A percentile compares a stretch with the other conserved stretches of the same genome.
phyloP scores from a whole-genome alignment of 2,113 vertebrate genomes.

The Spheniscus mendiculus region DNA sequence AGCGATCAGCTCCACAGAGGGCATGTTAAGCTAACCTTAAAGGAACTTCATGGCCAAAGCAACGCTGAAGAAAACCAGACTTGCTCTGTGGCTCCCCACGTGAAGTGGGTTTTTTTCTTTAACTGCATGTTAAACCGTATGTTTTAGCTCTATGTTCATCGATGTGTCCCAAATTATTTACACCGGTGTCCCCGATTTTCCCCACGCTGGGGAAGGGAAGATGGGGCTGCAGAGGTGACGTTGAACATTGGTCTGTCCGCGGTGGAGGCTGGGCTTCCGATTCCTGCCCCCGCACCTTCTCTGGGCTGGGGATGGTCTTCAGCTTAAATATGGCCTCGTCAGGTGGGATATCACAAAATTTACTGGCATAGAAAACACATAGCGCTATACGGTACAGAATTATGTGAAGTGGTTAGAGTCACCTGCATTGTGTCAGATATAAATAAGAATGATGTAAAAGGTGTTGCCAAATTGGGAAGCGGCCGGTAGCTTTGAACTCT shows the following conservation, averaged over 20 bases:
- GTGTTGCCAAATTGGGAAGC: background rate
- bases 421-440: background rate
- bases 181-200: background rate
- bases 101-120: background rate
- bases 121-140: rapidly evolving
- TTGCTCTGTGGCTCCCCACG: background rate
- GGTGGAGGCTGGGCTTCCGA: too few species aligned
- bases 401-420: background rate
- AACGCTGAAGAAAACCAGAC: background rate
- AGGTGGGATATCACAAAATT: background rate
- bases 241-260: rapidly evolving
- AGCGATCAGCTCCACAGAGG: background rate
- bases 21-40: background rate
- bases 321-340: background rate
- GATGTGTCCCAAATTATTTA: background rate
- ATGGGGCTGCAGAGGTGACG: background rate
- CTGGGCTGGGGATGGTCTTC: background rate
- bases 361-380: background rate
- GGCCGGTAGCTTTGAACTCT: background rate
- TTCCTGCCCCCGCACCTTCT: background rate
- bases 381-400: background rate
- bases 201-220: background rate
- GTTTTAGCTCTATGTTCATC: rapidly evolving
- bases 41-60: background rate
- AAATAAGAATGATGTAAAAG: background rate